Evolutionary conservation across 2,888 invertebrate genomes (phyloP).

Genomic region (Ceriagrion tenellum): DNA sequence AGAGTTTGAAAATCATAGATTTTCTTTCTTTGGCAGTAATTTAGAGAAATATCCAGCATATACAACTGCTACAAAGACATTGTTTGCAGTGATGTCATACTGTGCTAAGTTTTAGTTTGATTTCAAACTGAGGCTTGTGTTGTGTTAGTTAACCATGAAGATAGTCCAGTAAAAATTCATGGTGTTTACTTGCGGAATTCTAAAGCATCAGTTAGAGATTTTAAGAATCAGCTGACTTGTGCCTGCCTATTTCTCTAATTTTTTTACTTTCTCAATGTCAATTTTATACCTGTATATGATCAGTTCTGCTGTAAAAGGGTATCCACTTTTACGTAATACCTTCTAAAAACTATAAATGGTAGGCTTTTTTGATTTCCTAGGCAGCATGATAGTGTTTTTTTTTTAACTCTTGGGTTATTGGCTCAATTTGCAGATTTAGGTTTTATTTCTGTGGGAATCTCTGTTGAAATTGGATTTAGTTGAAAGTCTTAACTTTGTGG

Average conservation of each 20-base stretch:
- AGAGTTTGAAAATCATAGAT: constrained; percentile 14
- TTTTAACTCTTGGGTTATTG: not conserved
- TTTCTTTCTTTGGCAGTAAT: not conserved
- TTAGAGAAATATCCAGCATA: not conserved
- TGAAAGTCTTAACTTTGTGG: not conserved
- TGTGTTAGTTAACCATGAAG: not conserved
- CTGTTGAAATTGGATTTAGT: not conserved
- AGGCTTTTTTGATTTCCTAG: not conserved
- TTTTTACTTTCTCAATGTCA: not conserved
- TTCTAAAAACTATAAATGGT: not conserved
- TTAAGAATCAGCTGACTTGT: not conserved
- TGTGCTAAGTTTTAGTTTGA: not conserved
- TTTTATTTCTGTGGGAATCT: not conserved
- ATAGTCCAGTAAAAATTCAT: not conserved
- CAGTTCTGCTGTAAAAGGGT: not conserved
- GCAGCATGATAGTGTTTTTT: constrained; percentile 13
- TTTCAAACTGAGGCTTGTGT: constrained; percentile 15
- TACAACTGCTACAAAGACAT: not conserved
- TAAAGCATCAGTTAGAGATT: constrained; percentile 5
- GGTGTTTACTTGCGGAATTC: not conserved
- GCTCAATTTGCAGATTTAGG: not conserved
- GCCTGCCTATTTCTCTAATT: constrained; percentile 1
- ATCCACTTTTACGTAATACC: not conserved
- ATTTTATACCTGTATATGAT: not conserved
- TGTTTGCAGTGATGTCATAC: not conserved